A percentile compares a stretch with the other conserved stretches of the same genome.
These are phyloP conservation scores for Nannospalax galili DNA, from an alignment of 2,113 vertebrate genomes.

Conservation along the genomic window DNA sequence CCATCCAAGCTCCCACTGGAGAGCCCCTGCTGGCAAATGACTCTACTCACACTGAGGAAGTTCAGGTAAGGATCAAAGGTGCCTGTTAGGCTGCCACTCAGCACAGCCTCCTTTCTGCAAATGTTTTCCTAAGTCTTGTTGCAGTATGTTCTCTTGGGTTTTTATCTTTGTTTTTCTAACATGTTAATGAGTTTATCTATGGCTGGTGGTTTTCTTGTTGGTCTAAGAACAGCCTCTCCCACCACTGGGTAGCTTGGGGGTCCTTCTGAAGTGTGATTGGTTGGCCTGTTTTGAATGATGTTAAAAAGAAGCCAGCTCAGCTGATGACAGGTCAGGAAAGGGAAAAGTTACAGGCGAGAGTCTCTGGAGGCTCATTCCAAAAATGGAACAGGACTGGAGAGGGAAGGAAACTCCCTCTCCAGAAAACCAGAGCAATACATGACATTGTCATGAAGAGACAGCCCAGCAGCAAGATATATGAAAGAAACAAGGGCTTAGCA, in stretches of 20 bases:
- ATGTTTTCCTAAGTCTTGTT: slow-evolving; percentile 67
- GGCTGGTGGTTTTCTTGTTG: slow-evolving; percentile 47
- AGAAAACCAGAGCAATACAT: not conserved
- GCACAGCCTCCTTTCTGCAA: not conserved
- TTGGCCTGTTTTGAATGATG: slow-evolving; percentile 10
- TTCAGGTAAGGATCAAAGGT: slow-evolving; percentile 88
- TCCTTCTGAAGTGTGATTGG: slow-evolving; percentile 13
- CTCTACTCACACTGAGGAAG: slow-evolving; percentile 86
- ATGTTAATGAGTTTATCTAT: slow-evolving; percentile 70
- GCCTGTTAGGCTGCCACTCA: not conserved
- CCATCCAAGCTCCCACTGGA: slow-evolving; percentile 93
- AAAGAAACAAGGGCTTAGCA: not conserved
- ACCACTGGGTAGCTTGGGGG: not conserved
- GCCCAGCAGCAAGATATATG: not conserved
- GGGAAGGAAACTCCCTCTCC: not conserved
- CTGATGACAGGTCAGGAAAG: slow-evolving; percentile 20
- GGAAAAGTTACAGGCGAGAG: slow-evolving; percentile 19
- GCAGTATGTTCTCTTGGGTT: slow-evolving; percentile 68
- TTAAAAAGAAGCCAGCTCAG: slow-evolving; percentile 29
- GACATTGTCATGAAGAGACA: not conserved
- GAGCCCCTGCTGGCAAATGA: slow-evolving; percentile 92
- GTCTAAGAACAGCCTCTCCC: slow-evolving; percentile 21
- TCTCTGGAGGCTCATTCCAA: not conserved
- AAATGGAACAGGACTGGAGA: not conserved
- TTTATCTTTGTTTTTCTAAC: slow-evolving; percentile 74